Percentiles rank a stretch among this genome's conserved stretches.
These are phyloP conservation scores for Theonella swinhoei DNA, from an alignment of 37 sponge, comb jelly and placozoan genomes.

Conservation along the genomic window DNA sequence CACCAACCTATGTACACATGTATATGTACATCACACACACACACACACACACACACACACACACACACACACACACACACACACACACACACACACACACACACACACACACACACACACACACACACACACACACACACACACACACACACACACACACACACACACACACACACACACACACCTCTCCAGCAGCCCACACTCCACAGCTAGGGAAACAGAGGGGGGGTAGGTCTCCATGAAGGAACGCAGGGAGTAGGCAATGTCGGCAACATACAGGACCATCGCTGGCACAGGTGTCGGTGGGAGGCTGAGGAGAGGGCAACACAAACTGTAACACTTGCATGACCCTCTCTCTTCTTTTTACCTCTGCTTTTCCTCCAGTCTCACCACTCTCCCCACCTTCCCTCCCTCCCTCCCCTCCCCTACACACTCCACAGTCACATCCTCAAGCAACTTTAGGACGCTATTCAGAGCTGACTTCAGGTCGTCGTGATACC, in stretches of 20 bases:
- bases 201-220: background rate
- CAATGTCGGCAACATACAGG: slow-evolving; percentile 32
- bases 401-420: background rate
- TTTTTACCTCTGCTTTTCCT: background rate
- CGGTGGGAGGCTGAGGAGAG: slow-evolving; percentile 24
- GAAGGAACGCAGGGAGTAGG: slow-evolving; percentile 22
- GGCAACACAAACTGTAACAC: too few relatives aligned
- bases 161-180: slow-evolving; percentile 39
- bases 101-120: slow-evolving; percentile 43
- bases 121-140: slow-evolving; percentile 43
- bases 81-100: slow-evolving; percentile 43
- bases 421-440: background rate
- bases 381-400: background rate
- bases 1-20: slow-evolving; percentile 17
- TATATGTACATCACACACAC: too few relatives aligned
- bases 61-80: slow-evolving; percentile 43
- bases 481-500: slow-evolving; percentile 52
- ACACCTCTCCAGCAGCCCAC: slow-evolving; percentile 23
- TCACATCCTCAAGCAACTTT: slow-evolving; percentile 4
- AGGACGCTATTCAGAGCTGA: slow-evolving; percentile 7
- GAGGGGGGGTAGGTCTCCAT: slow-evolving; percentile 40
- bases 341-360: too few relatives aligned
- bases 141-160: slow-evolving; percentile 37
- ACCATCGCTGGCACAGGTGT: slow-evolving; percentile 18
- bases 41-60: slow-evolving; percentile 43